Base-by-base conservation (phyloP, 1,140 invertebrate species). In the Agrilus planipennis region DNA sequence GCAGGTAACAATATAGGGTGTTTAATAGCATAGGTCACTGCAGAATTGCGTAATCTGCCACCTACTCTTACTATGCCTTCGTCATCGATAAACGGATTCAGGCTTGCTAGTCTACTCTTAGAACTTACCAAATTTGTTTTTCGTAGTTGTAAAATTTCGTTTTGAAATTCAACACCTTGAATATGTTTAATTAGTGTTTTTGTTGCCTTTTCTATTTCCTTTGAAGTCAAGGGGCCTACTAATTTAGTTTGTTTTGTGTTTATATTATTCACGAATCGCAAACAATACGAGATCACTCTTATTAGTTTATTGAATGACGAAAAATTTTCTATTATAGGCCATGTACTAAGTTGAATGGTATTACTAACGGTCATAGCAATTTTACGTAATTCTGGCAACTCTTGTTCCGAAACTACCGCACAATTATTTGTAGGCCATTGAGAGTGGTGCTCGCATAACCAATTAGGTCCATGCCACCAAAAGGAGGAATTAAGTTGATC, bases 1-100 rank as follows among this genome's bases (percentile, higher is more conserved):
- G 12, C 22, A 9, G 41, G 22, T 28, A 42, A 28, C 4, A 42
- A 17, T 4, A 42, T 37, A 2, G 41, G 41, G 37, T 27, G 20
- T 37, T 42, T 42, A 28, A 16, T 37, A 12, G 22, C 22, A n/a
- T 15, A 12, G 2, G 3, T 9, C 2, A 42, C 3, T 9, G 5
- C 11, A 18, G 41, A 14, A 19, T 28, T 20, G 18, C 17, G 4
- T 14, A 37, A 14, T 4, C 27, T 22, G 3, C 31, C 34, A 11
- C 41, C 22, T 15, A 42, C 41, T 16, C 41, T 4, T 2, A 42
- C 28, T 4, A 42, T n/a, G 15, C 17, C 23, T 22, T 38, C 16
- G 9, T 36, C 23, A 28, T 38, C 19, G 4, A 41, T 6, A 41
- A 19, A 32, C 4, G 39, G 29, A 14, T 41, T 29, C 7, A 35